Evolutionary conservation across 2,888 invertebrate species (phyloP), one percentile per base, ranked within the genome.

Genomic region (Drymonia ruficornis): DNA sequence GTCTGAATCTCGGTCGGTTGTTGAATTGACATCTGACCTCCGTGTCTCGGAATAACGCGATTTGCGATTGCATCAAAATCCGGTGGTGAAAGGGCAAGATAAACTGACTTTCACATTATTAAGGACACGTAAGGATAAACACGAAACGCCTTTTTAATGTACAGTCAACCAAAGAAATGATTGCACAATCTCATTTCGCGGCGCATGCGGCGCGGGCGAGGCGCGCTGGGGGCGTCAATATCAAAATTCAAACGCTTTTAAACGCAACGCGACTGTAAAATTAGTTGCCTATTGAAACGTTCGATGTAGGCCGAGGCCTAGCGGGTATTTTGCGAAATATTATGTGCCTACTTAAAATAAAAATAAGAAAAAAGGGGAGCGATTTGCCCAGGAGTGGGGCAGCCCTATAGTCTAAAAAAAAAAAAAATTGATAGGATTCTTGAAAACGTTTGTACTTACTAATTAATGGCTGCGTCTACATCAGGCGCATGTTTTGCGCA

Each of bases 221-320:
- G n/a, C n/a, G 23, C 23, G 23, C 71, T 72, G 68, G 68, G 57
- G 69, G 70, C 74, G 76, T 81, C 80, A 73, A 80, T 83, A 83
- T 81, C 77, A 80, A 81, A 77, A 85, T 81, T 79, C 80, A 81
- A 83, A 83, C 77, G 78, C 80, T 83, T 86, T 82, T 79, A 72
- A 76, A 70, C 80, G 74, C 70, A 80, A 84, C 74, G 79, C 74
- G 70, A 75, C 78, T 87, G 86, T 86, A 82, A 86, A 87, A 88
- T 87, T 86, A 83, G 81, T 74, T 80, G 76, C 72, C 76, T 79
- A 82, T 86, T 81, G 75, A 83, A 76, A 68, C 73, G 78, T 66
- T 66, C 58, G 64, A 28, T 58, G 45, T 66, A 55, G 55, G 50
- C 47, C 46, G n/a, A 29, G 57, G 60, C 65, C 36, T 28, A 12